phyloP scores from a whole-genome alignment of 2,113 vertebrate genomes.

The Athene noctua region DNA sequence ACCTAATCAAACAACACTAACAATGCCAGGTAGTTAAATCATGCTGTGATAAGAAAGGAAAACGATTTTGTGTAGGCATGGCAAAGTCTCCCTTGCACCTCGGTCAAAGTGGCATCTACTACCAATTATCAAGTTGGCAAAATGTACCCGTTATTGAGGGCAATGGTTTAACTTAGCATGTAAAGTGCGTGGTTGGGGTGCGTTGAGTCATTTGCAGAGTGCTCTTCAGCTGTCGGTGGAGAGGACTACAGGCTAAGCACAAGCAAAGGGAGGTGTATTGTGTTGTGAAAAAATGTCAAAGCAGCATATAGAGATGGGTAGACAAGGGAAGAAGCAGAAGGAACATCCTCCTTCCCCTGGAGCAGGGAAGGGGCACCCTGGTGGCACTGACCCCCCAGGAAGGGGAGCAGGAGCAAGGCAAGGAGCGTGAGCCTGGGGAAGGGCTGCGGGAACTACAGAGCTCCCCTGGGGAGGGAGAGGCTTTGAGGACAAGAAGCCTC shows the following conservation, averaged over 20 bases:
- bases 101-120: neutral
- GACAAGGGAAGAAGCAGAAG: neutral
- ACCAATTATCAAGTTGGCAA: conserved; percentile 5
- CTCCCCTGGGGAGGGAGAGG: neutral
- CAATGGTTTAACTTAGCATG: neutral
- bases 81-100: neutral
- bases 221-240: neutral
- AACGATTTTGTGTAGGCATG: neutral
- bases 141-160: neutral
- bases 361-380: neutral
- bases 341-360: neutral
- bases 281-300: neutral
- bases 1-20: conserved; percentile 6
- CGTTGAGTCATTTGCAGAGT: neutral
- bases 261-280: neutral
- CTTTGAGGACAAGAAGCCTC: neutral
- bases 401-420: neutral
- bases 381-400: neutral
- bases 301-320: neutral
- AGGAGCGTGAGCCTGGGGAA: neutral
- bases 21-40: neutral
- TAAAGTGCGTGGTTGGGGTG: neutral
- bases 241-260: neutral
- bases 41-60: conserved; percentile 4
- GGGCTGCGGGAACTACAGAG: neutral